Evolutionary conservation across 2,888 invertebrate genomes (phyloP).

Genomic region (Pachymerium ferrugineum): DNA sequence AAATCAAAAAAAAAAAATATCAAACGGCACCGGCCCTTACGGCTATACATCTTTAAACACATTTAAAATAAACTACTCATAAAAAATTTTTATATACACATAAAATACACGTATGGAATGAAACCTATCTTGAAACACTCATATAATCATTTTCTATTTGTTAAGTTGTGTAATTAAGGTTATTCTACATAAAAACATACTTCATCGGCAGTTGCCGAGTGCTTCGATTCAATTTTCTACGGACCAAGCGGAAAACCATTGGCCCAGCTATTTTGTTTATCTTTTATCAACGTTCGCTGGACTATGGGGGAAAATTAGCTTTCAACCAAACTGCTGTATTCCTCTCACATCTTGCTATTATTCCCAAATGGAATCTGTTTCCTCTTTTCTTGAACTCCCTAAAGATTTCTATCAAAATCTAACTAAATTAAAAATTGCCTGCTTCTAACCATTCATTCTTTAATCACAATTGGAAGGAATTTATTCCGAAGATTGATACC

Average conservation of each 20-base stretch:
- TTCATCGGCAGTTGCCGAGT: background rate
- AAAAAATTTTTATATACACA: background rate
- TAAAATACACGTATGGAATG: background rate
- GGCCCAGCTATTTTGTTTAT: background rate
- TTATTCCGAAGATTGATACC: too few relatives aligned
- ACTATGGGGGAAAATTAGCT: background rate
- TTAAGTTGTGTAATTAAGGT: background rate
- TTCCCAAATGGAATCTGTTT: background rate
- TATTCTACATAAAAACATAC: background rate
- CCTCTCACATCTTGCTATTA: background rate
- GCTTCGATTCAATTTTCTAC: background rate
- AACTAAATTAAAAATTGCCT: background rate
- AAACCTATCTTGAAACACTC: background rate
- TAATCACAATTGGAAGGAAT: too few relatives aligned
- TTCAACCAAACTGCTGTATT: background rate
- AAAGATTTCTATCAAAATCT: background rate
- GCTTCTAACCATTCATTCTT: too few relatives aligned
- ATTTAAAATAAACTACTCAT: background rate
- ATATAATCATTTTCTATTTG: background rate
- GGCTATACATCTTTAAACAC: background rate
- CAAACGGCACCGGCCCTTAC: background rate
- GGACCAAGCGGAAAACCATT: background rate
- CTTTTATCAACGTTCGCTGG: conserved; percentile 17
- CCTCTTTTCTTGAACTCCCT: background rate
- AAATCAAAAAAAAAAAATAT: background rate